Evolutionary conservation across 2,113 vertebrate species (phyloP).

Genomic region (Fulica atra): DNA sequence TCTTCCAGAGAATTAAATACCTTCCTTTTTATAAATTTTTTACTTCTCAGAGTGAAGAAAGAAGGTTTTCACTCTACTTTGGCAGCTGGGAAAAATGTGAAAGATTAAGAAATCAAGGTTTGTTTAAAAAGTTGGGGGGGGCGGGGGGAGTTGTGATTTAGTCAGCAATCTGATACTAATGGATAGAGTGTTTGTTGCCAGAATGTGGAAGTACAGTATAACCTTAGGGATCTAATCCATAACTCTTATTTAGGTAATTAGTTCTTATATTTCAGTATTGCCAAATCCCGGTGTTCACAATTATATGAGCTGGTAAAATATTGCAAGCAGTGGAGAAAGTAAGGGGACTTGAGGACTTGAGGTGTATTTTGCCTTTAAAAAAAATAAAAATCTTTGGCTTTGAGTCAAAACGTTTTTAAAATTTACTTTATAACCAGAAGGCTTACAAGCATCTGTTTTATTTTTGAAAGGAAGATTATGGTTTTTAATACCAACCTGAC

Average conservation of each 20-base stretch:
- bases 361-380: neutral
- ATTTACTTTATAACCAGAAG: neutral
- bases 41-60: conserved; percentile 22
- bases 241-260: conserved; percentile 55
- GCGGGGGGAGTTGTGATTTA: neutral
- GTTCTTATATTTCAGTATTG: conserved; percentile 6
- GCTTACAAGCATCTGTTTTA: neutral
- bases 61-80: neutral
- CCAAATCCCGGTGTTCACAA: conserved; percentile 6
- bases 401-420: neutral
- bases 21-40: conserved; percentile 13
- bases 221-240: conserved; percentile 46
- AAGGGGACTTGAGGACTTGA: neutral
- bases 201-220: conserved; percentile 10
- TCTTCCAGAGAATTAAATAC: conserved; percentile 8
- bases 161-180: conserved; percentile 47
- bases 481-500: neutral
- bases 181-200: conserved; percentile 17
- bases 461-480: neutral
- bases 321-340: neutral
- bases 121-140: neutral
- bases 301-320: neutral
- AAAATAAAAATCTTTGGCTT: neutral
- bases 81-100: neutral
- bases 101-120: conserved; percentile 33